Evolutionary conservation across 2,797 vertebrate genomes (phyloP), one percentile per base, ranked within the genome.

Genomic region (Sebastes oblongus): DNA sequence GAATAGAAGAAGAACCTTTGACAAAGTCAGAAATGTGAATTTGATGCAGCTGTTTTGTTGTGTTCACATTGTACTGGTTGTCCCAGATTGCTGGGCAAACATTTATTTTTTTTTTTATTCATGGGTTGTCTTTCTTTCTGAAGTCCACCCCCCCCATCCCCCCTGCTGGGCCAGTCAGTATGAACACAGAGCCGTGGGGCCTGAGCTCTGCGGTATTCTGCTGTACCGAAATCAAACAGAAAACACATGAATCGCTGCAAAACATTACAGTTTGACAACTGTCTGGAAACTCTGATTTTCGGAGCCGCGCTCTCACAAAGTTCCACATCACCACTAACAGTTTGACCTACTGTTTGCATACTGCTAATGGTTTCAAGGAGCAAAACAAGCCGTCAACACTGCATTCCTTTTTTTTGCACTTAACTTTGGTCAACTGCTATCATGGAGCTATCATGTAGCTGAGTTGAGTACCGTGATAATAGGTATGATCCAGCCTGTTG

Each of bases 241-340:
- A 89, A 86, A 83, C 76, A 84, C 77, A 87, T 82, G 81, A 86
- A 86, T 70, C 66, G 18, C 66, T 84, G 75, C 62, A 80, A 73
- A 80, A 75, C 80, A 82, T 66, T 81, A 74, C 62, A 64, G 75
- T 75, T 76, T 87, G 79, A 84, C 78, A 55, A 64, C 76, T 74
- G 78, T 74, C 68, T 76, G 62, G 74, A 82, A 86, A 77, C 66
- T 56, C 25, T n/a, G n/a, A n/a, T n/a, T n/a, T n/a, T n/a, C n/a
- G n/a, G n/a, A n/a, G n/a, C n/a, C n/a, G n/a, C n/a, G n/a, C n/a
- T n/a, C n/a, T n/a, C n/a, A n/a, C n/a, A n/a, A 80, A 84, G 68
- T 71, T 80, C 60, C 77, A 72, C 62, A 61, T 77, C 56, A 72
- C 14, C 61, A 46, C 62, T 74, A 56, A 65, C 42, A 60, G 27